These are phyloP conservation scores for Sussaba pulchella DNA, from an alignment of 2,888 invertebrate species.

Conservation along the genomic window DNA sequence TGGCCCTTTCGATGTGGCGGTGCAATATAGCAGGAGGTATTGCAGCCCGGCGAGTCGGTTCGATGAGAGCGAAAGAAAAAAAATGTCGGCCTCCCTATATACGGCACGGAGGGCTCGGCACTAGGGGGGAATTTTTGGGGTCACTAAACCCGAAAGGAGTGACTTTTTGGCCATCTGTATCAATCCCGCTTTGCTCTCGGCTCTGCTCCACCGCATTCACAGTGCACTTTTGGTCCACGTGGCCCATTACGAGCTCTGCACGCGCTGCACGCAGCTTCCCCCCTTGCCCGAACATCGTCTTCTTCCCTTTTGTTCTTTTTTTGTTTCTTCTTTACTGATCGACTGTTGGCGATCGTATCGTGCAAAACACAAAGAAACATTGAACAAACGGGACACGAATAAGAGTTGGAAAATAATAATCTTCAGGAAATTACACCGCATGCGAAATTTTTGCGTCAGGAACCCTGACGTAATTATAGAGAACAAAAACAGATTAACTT, in stretches of 20 bases:
- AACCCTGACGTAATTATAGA: too few species aligned
- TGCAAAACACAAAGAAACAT: slow-evolving; percentile 3
- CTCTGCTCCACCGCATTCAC: slow-evolving; percentile 4
- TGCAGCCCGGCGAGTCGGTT: too few species aligned
- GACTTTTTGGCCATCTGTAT: slow-evolving; percentile 64
- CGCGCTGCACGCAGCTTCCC: neutral
- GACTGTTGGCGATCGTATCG: slow-evolving; percentile 8
- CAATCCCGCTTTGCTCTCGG: slow-evolving; percentile 12
- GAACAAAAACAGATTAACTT: too few species aligned
- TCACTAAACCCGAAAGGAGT: slow-evolving; percentile 67
- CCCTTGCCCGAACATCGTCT: neutral
- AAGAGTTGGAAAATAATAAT: too few species aligned
- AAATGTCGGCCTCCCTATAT: slow-evolving; percentile 50
- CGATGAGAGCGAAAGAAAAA: slow-evolving; percentile 45
- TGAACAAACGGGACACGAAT: neutral
- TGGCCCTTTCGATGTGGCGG: slow-evolving; percentile 1
- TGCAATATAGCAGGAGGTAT: slow-evolving; percentile 14
- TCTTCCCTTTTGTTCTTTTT: too few species aligned
- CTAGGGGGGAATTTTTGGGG: slow-evolving; percentile 56
- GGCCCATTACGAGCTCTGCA: slow-evolving; percentile 7
- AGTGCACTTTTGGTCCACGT: slow-evolving; percentile 6
- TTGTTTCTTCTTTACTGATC: neutral
- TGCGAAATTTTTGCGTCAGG: too few species aligned
- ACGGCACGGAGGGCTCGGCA: slow-evolving; percentile 60
- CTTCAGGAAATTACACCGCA: too few species aligned